These are phyloP conservation scores for Penelope pileata DNA, from an alignment of 2,113 vertebrate species.

Conservation along the genomic window DNA sequence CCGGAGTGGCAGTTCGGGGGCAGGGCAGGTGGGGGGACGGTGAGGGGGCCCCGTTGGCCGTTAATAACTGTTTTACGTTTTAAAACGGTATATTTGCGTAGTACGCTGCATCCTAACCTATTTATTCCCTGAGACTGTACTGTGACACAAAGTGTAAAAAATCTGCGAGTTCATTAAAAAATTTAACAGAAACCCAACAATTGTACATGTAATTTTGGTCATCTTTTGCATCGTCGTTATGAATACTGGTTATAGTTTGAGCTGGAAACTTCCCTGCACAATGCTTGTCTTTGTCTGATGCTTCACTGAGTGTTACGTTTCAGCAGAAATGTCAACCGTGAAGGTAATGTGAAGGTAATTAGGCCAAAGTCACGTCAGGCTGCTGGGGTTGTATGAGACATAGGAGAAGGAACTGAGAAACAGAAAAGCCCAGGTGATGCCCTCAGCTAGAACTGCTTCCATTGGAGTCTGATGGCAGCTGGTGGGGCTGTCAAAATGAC, in stretches of 20 bases:
- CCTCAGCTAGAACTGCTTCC: not conserved
- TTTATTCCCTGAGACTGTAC: not conserved
- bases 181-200: not conserved
- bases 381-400: not conserved
- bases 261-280: not conserved
- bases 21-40: rapidly evolving
- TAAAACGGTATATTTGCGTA: not conserved
- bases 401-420: not conserved
- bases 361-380: not conserved
- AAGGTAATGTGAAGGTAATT: not conserved
- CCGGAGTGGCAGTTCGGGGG: rapidly evolving
- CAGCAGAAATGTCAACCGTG: not conserved
- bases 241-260: not conserved
- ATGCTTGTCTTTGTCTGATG: not conserved
- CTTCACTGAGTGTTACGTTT: not conserved
- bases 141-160: not conserved
- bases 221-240: not conserved
- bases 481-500: not conserved
- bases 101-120: not conserved
- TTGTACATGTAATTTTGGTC: rapidly evolving
- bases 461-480: not conserved
- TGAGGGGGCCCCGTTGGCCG: rapidly evolving
- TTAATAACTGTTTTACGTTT: not conserved
- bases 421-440: not conserved
- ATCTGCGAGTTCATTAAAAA: not conserved